Base-by-base conservation (phyloP, 2,113 vertebrate species). In the Loxodonta africana region DNA sequence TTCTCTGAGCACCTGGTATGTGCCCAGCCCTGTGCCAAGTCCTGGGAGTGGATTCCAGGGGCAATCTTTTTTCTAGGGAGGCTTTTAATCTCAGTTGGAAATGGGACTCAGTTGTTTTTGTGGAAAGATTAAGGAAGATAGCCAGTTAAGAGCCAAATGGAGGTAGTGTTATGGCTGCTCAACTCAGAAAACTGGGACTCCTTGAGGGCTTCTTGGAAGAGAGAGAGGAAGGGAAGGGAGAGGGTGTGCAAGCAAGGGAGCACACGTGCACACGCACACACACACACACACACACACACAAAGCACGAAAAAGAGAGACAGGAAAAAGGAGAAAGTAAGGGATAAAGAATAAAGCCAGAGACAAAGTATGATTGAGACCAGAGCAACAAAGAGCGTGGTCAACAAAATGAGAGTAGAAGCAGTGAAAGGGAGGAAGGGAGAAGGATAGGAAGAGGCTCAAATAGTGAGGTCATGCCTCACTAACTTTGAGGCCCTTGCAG, bases 71-170 rank as follows among this genome's bases (percentile, higher is more conserved):
- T 71, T 25, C 25, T 17, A 30, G 1, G 6, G 8, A 91, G 44
- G 12, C 37, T 46, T 85, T 93, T 93, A 91, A 93, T 84, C 26
- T 96, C 71, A n/a, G 51, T 81, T 94, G 78, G n/a, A 93, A 95
- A 74, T 95, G 28, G 48, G 62, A 81, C 62, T 94, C 12, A 57
- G 53, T 57, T 84, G 51, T 90, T 93, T 97, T 95, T 93, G 83
- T 93, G 37, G 83, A 95, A 93, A 65, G 25, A 95, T 90, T 96
- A 77, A 92, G 62, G 51, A 95, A 90, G 25, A 85, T 76, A 82
- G 37, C 23, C 28, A 94, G 69, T 87, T 94, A 76, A 86, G 69
- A 88, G 44, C 57, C 81, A 46, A 57, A 84, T 48, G 84, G 8
- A 30, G 60, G 28, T 28, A 88, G 67, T 97, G 67, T 97, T 96